phyloP scores from a whole-genome alignment of 2,113 vertebrate genomes.

The Numida meleagris region DNA sequence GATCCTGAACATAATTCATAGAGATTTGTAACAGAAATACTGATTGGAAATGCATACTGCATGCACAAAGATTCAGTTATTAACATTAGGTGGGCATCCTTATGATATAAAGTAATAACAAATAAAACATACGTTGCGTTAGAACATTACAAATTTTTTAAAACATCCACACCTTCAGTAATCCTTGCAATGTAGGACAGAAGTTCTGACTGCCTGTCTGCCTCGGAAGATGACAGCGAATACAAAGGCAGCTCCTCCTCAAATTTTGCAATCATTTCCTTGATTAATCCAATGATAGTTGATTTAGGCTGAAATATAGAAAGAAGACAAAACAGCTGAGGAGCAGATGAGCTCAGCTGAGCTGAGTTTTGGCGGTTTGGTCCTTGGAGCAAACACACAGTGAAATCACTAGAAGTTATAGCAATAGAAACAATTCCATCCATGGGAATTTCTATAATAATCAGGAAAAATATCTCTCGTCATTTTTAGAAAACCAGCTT shows the following conservation, averaged over 20 bases:
- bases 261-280: slow-evolving; percentile 93
- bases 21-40: not conserved
- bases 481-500: not conserved
- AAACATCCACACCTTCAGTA: slow-evolving; percentile 81
- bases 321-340: not conserved
- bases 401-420: not conserved
- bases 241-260: slow-evolving; percentile 91
- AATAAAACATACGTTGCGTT: not conserved
- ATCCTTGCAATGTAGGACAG: slow-evolving; percentile 87
- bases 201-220: slow-evolving; percentile 83
- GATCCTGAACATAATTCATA: not conserved
- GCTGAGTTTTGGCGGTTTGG: not conserved
- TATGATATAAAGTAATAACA: not conserved
- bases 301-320: slow-evolving; percentile 87
- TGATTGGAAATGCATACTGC: not conserved
- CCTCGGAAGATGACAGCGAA: slow-evolving; percentile 76
- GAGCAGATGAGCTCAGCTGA: not conserved
- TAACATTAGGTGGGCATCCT: not conserved
- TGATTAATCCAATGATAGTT: slow-evolving; percentile 83
- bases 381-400: not conserved
- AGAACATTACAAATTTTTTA: not conserved
- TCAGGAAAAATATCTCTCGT: not conserved
- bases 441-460: not conserved
- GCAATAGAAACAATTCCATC: not conserved
- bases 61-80: not conserved